Conservation (phyloP, 2,888 invertebrate species). For the Agrochola macilenta region DNA sequence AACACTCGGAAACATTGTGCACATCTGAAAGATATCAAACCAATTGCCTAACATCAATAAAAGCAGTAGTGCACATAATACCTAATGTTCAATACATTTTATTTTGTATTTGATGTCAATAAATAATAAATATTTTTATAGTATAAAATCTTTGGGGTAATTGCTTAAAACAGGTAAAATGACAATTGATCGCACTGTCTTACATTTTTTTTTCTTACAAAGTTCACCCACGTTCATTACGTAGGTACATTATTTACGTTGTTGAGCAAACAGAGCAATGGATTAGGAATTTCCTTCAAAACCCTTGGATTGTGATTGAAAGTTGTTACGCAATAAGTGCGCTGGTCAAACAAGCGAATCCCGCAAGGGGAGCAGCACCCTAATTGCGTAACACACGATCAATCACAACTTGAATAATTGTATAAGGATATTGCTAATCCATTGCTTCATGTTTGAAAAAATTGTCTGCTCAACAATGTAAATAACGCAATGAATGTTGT, state of each 20-base stretch:
- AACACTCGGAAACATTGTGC: constrained; percentile 99
- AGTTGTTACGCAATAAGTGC: background rate
- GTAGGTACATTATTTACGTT: background rate
- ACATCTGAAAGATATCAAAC: constrained; percentile 91
- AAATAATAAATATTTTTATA: background rate
- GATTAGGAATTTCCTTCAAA: background rate
- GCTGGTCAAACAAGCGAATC: background rate
- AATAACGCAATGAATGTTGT: too few species aligned
- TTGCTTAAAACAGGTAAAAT: background rate
- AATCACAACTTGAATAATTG: too few species aligned
- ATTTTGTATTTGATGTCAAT: background rate
- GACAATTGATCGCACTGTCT: background rate
- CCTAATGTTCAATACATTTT: background rate
- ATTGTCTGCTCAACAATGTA: too few species aligned
- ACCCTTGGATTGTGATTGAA: background rate
- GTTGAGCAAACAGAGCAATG: background rate
- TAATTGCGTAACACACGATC: too few species aligned
- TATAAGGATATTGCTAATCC: too few species aligned
- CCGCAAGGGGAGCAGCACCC: too few species aligned
- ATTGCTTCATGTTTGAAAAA: too few species aligned
- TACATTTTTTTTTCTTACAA: background rate
- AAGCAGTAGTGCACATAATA: background rate
- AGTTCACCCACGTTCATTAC: background rate
- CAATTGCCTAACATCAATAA: background rate
- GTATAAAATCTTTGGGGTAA: background rate